Percentiles rank a stretch among this genome's conserved stretches.
These are phyloP conservation scores for Drosophila chauvacae DNA, from an alignment of 1,140 invertebrate genomes.

Conservation along the genomic window DNA sequence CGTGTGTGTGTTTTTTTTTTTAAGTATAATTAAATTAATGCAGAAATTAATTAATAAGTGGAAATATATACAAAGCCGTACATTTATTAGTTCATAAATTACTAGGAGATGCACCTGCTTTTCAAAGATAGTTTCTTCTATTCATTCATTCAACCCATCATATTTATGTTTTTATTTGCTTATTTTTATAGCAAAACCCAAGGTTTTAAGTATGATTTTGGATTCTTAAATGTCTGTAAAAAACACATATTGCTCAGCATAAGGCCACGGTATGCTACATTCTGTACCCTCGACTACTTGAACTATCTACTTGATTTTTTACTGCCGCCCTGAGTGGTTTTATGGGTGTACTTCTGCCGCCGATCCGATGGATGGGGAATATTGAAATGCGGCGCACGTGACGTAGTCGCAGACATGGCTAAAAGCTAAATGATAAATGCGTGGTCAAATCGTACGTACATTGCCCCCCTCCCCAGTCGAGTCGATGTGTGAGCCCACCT, in stretches of 20 bases:
- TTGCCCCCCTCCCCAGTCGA: constrained; percentile 24
- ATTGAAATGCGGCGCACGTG: constrained; percentile 70
- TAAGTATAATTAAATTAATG: too few relatives aligned
- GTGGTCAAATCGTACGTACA: constrained; percentile 42
- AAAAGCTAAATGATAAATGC: constrained; percentile 26
- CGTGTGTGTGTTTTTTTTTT: too few relatives aligned
- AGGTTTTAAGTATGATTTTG: background rate
- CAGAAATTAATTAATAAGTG: too few relatives aligned
- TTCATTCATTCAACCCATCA: too few relatives aligned
- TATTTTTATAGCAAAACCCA: background rate
- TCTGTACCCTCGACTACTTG: background rate
- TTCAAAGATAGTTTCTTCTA: too few relatives aligned
- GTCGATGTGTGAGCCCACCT: constrained; percentile 24
- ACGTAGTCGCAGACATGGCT: constrained; percentile 50
- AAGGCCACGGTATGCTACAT: background rate
- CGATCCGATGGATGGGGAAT: constrained; percentile 16
- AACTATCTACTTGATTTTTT: constrained; percentile 7
- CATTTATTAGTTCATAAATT: too few relatives aligned
- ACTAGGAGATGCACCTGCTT: too few relatives aligned
- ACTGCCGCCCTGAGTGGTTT: constrained; percentile 3
- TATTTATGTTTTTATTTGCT: background rate
- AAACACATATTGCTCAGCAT: background rate
- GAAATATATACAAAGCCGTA: too few relatives aligned
- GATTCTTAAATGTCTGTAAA: background rate
- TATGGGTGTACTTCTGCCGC: constrained; percentile 11